These are phyloP conservation scores for Condylura cristata DNA, from an alignment of 2,113 vertebrate species.

Conservation along the genomic window DNA sequence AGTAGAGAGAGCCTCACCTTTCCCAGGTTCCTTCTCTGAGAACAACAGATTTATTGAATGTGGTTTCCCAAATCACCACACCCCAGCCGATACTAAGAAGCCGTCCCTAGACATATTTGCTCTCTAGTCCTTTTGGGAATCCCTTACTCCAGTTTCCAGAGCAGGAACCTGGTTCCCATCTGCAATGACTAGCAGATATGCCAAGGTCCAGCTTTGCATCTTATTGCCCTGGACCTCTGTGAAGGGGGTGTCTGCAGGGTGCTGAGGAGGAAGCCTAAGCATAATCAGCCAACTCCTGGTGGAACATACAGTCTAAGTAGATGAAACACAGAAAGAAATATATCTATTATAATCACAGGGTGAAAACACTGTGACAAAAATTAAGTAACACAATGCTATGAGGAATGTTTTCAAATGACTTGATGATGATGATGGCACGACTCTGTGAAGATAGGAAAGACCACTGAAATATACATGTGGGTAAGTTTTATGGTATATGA, in stretches of 20 bases:
- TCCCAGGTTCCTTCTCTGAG: background rate
- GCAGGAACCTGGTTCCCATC: background rate
- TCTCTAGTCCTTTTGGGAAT: background rate
- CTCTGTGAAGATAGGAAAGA: background rate
- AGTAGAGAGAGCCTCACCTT: background rate
- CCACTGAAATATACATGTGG: background rate
- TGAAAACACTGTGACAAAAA: background rate
- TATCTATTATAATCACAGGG: background rate
- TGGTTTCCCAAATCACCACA: constrained; percentile 29
- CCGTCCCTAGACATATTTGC: background rate
- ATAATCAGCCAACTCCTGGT: background rate
- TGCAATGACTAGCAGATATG: background rate
- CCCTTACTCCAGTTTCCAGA: background rate
- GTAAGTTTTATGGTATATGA: background rate
- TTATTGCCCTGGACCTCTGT: background rate
- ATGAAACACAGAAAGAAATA: background rate
- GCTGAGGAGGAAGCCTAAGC: background rate
- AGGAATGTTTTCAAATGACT: background rate
- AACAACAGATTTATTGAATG: background rate
- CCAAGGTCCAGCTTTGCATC: background rate
- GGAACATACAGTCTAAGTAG: background rate
- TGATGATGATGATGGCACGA: background rate
- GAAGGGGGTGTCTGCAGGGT: background rate
- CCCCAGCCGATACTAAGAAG: background rate
- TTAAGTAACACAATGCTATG: background rate